Percentiles rank a stretch among this genome's conserved stretches.
Conservation (phyloP, 2,888 invertebrate genomes). For the Orchesella flavescens region DNA sequence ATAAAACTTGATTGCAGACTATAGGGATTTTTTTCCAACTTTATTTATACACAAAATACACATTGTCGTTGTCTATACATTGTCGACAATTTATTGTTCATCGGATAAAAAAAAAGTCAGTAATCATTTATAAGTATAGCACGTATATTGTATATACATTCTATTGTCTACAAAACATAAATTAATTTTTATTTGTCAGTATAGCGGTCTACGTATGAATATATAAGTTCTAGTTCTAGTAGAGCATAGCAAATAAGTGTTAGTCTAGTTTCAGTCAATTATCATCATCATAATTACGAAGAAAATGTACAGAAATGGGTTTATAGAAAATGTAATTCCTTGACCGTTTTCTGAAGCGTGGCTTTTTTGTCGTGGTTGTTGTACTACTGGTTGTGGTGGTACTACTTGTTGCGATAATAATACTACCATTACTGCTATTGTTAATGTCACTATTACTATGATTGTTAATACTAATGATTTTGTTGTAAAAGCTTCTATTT, state of each 20-base stretch:
- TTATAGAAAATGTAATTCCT: conserved; percentile 51
- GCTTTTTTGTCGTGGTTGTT: conserved; percentile 23
- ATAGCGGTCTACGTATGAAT: not conserved
- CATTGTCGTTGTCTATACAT: not conserved
- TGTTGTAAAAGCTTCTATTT: conserved; percentile 46
- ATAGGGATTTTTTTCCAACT: too few species aligned
- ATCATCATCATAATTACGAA: conserved; percentile 7
- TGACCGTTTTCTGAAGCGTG: conserved; percentile 46
- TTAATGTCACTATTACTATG: not conserved
- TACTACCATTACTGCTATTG: conserved; percentile 10
- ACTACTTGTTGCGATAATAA: not conserved
- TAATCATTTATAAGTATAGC: too few species aligned
- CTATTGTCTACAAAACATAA: too few species aligned
- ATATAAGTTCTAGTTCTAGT: not conserved
- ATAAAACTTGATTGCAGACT: not conserved
- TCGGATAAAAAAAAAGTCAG: too few species aligned
- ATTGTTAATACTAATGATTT: conserved; percentile 45
- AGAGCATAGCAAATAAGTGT: not conserved
- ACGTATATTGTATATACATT: too few species aligned
- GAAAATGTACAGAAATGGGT: conserved; percentile 46
- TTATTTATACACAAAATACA: conserved; percentile 17
- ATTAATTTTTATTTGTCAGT: not conserved
- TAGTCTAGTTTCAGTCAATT: not conserved
- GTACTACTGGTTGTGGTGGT: not conserved
- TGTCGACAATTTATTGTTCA: not conserved